These are phyloP conservation scores for Betta splendens DNA, from an alignment of 2,797 vertebrate genomes.

Conservation along the genomic window DNA sequence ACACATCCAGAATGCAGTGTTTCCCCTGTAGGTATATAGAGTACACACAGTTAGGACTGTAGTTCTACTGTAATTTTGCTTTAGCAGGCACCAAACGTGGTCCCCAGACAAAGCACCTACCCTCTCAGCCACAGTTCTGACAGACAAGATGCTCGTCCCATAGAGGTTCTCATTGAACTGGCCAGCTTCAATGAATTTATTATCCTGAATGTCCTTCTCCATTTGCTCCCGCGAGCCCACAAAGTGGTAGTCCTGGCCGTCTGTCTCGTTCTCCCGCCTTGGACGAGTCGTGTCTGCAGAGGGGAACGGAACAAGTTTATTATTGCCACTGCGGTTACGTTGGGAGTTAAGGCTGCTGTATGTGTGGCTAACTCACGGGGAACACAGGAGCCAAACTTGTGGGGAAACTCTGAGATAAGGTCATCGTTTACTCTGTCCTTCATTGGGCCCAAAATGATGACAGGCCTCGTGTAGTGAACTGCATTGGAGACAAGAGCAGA, in stretches of 20 bases:
- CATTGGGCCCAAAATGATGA: constrained; percentile 97
- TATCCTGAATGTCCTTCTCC: constrained; percentile 99
- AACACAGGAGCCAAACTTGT: constrained; percentile 99
- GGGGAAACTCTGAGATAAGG: constrained; percentile 98
- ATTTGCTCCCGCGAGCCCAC: constrained; percentile 95
- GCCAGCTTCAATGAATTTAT: constrained; percentile 98
- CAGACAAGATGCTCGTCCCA: constrained; percentile 97
- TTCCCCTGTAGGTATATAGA: constrained; percentile 85
- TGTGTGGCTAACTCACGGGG: constrained; percentile 87
- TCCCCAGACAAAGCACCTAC: constrained; percentile 68
- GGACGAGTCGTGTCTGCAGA: constrained; percentile 93
- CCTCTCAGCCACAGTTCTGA: constrained; percentile 96
- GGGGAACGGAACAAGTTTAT: constrained; percentile 3
- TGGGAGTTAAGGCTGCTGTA: not conserved
- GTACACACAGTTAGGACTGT: not conserved
- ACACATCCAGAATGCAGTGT: constrained; percentile 98
- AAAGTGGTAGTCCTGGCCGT: constrained; percentile 98
- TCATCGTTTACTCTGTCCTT: constrained; percentile 98
- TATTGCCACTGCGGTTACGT: not conserved
- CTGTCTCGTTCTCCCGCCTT: constrained; percentile 93
- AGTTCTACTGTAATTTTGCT: not conserved
- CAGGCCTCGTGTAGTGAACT: constrained; percentile 98
- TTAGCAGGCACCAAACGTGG: not conserved
- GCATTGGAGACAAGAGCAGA: constrained; percentile 16
- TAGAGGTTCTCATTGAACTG: constrained; percentile 99